Percentiles rank a stretch among this genome's conserved stretches.
phyloP scores from a whole-genome alignment of 2,888 invertebrate genomes.

The Eilema caniola region DNA sequence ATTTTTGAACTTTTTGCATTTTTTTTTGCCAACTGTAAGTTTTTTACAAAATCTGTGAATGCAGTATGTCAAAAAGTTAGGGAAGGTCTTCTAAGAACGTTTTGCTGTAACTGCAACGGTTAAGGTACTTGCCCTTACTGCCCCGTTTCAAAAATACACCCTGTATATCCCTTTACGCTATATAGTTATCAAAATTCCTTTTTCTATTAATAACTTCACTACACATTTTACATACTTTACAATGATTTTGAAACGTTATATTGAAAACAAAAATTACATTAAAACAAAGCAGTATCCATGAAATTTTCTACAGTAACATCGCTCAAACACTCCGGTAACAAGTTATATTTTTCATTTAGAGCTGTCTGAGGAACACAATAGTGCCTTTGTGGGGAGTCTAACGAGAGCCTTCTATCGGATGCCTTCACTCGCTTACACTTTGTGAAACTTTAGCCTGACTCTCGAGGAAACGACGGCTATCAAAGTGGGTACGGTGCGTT shows the following conservation, averaged over 20 bases:
- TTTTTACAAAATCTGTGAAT: too few species aligned
- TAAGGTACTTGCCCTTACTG: too few species aligned
- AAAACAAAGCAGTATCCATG: conserved; percentile 29
- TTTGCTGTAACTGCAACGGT: too few species aligned
- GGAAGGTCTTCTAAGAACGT: too few species aligned
- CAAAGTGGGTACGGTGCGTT: conserved; percentile 45
- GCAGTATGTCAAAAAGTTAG: too few species aligned
- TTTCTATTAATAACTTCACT: too few species aligned
- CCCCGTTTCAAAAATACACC: too few species aligned
- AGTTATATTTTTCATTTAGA: conserved; percentile 54
- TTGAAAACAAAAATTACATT: not conserved
- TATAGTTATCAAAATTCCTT: too few species aligned
- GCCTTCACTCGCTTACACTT: conserved; percentile 53
- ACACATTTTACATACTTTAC: not conserved
- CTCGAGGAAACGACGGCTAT: conserved; percentile 41
- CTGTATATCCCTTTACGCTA: too few species aligned
- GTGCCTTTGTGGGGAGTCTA: conserved; percentile 52
- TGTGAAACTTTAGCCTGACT: conserved; percentile 55
- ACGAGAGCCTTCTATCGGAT: conserved; percentile 57
- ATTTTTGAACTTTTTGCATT: too few species aligned
- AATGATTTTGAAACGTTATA: not conserved
- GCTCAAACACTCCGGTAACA: conserved; percentile 25
- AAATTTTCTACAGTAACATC: conserved; percentile 34
- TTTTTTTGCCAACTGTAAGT: too few species aligned
- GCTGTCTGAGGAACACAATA: conserved; percentile 53